These are phyloP conservation scores for Chionis minor DNA, from an alignment of 2,113 vertebrate genomes.

Conservation along the genomic window DNA sequence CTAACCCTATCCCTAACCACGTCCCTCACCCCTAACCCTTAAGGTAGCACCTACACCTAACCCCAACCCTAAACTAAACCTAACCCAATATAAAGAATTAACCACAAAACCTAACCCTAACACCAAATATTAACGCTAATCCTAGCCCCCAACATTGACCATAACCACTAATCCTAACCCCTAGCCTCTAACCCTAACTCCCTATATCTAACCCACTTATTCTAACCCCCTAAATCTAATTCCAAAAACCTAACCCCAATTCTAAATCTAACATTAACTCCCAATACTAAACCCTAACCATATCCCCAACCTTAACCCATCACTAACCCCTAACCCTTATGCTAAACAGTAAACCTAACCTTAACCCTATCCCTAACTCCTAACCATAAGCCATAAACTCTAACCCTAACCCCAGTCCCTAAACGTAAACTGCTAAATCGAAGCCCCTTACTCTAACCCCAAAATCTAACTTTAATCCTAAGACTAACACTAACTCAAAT, in stretches of 20 bases:
- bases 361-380: not conserved
- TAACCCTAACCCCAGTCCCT: not conserved
- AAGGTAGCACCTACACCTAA: not conserved
- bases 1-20: not conserved
- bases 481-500: not conserved
- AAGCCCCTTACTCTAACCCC: not conserved
- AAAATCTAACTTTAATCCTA: not conserved
- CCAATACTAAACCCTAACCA: not conserved
- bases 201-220: not conserved
- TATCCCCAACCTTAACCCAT: too few species aligned
- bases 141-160: not conserved
- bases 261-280: not conserved
- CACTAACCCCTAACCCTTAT: not conserved
- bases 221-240: not conserved
- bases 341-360: not conserved
- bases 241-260: not conserved
- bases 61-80: too few species aligned
- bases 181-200: not conserved
- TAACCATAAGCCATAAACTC: too few species aligned
- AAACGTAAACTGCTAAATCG: not conserved
- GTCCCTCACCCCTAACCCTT: not conserved
- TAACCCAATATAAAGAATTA: not conserved
- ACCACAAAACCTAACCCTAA: not conserved
- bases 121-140: not conserved
- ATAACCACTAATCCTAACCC: not conserved